These are phyloP conservation scores for Pterois miles DNA, from an alignment of 2,797 vertebrate genomes.

Conservation along the genomic window DNA sequence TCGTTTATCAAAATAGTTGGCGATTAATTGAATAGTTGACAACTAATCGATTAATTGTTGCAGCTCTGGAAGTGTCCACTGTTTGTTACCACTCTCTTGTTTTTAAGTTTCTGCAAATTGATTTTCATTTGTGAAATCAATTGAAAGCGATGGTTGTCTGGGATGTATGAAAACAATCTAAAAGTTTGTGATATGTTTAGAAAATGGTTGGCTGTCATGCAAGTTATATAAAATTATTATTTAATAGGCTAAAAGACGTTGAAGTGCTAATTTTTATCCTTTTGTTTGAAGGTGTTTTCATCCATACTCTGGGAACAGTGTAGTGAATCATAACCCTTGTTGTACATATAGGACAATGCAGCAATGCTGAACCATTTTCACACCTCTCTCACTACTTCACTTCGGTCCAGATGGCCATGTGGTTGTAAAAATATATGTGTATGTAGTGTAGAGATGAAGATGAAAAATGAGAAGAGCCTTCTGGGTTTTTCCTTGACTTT, in stretches of 20 bases:
- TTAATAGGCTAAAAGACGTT: slow-evolving; percentile 2
- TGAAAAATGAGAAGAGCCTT: no score
- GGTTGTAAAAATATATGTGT: no score
- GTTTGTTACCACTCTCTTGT: neutral
- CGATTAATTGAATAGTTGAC: no score
- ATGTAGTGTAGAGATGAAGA: no score
- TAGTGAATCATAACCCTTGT: neutral
- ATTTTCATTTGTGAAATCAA: slow-evolving; percentile 31
- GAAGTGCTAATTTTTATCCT: neutral
- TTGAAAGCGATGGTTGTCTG: neutral
- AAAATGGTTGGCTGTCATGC: slow-evolving; percentile 5
- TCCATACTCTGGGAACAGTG: neutral
- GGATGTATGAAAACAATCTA: slow-evolving; percentile 13
- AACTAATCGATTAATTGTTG: no score
- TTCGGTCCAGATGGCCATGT: no score
- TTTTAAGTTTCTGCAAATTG: slow-evolving; percentile 9
- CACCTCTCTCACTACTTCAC: no score
- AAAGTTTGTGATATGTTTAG: neutral
- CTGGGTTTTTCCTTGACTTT: no score
- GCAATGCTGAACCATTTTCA: neutral
- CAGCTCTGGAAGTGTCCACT: neutral
- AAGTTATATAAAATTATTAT: neutral
- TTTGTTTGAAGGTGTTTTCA: slow-evolving; percentile 2
- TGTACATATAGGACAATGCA: neutral
- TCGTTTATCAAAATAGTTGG: no score